Percentiles rank a stretch among this genome's conserved stretches.
phyloP scores from a whole-genome alignment of 2,888 invertebrate genomes.

The Anodontia alba region DNA sequence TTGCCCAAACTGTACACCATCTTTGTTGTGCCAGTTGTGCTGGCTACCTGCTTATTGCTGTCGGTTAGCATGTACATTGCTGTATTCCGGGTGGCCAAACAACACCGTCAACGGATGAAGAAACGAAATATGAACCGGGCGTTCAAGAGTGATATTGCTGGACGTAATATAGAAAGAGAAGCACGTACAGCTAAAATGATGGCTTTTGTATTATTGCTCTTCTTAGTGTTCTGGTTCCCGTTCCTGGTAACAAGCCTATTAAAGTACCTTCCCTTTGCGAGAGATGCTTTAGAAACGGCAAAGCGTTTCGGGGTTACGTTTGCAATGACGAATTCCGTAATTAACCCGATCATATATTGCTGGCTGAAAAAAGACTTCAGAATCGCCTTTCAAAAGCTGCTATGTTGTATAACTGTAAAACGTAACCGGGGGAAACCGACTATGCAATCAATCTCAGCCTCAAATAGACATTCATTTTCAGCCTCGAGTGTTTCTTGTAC shows the following conservation, averaged over 20 bases:
- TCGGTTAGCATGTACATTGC: slow-evolving; percentile 19
- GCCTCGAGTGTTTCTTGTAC: no score
- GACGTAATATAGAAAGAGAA: slow-evolving; percentile 27
- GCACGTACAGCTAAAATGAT: slow-evolving; percentile 51
- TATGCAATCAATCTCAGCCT: no score
- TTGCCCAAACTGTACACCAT: slow-evolving; percentile 57
- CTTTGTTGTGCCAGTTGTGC: slow-evolving; percentile 46
- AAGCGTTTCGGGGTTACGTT: slow-evolving; percentile 56
- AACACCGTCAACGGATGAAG: neutral
- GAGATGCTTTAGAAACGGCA: slow-evolving; percentile 44
- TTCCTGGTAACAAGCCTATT: slow-evolving; percentile 56
- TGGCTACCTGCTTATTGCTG: slow-evolving; percentile 33
- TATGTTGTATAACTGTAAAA: neutral
- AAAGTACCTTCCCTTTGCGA: slow-evolving; percentile 40
- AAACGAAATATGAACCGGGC: neutral
- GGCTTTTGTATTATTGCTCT: slow-evolving; percentile 57
- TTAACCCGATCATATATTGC: neutral
- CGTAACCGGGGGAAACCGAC: no score
- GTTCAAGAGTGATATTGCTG: neutral
- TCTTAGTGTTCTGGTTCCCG: slow-evolving; percentile 67
- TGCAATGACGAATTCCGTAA: slow-evolving; percentile 29
- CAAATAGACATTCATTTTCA: no score
- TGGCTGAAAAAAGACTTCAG: neutral
- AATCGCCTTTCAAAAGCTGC: neutral
- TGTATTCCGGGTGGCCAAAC: neutral